Conservation (phyloP, 2,113 vertebrate species). For the Hyperopisus bebe region DNA sequence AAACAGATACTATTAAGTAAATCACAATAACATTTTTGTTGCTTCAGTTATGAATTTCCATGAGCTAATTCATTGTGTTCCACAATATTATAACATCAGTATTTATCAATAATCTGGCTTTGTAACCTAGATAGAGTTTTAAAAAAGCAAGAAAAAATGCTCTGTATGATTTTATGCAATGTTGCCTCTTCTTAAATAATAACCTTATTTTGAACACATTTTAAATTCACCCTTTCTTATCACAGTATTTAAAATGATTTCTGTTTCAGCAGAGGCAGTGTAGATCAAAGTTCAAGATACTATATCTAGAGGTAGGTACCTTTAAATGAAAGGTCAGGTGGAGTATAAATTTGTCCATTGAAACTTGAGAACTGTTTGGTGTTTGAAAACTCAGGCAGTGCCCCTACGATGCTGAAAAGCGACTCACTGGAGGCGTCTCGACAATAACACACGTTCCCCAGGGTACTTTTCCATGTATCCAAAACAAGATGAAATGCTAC, state of each 20-base stretch:
- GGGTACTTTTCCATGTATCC: not conserved
- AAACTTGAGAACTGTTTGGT: slow-evolving; percentile 41
- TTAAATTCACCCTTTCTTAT: not conserved
- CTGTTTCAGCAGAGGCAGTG: not conserved
- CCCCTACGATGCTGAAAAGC: not conserved
- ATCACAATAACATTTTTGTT: not conserved
- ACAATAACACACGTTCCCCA: not conserved
- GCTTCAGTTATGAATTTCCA: not conserved
- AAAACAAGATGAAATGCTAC: not conserved
- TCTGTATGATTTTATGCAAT: not conserved
- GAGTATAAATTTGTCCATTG: slow-evolving; percentile 30
- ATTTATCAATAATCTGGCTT: not conserved
- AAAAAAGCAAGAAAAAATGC: not conserved
- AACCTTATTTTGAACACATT: not conserved
- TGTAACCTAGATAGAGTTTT: not conserved
- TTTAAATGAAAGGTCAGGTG: slow-evolving; percentile 53
- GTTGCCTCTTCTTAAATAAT: not conserved
- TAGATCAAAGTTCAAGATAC: slow-evolving; percentile 16
- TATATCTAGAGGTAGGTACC: slow-evolving; percentile 38
- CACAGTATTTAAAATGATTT: not conserved
- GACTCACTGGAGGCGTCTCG: not conserved
- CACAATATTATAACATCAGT: not conserved
- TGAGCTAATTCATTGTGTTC: not conserved
- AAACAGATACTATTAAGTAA: not conserved
- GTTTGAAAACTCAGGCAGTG: not conserved